Evolutionary conservation across 2,113 vertebrate species (phyloP).

Genomic region (cattle (Bos taurus)): DNA sequence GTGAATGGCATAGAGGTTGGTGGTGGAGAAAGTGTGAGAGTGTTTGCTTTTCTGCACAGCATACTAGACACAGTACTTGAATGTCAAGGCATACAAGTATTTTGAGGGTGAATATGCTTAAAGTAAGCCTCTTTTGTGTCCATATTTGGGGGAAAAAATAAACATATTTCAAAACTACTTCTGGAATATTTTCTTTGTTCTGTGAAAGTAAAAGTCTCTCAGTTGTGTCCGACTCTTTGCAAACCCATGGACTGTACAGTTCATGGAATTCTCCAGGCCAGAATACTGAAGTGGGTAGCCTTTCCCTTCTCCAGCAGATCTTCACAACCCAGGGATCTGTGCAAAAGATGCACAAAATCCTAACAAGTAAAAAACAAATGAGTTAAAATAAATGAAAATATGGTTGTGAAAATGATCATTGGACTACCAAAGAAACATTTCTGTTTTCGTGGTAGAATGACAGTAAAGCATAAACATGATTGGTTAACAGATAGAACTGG

Average conservation of each 20-base stretch:
- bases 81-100: not conserved
- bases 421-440: not conserved
- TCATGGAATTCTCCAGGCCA: not conserved
- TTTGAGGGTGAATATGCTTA: not conserved
- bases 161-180: not conserved
- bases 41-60: not conserved
- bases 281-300: not conserved
- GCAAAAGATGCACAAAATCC: not conserved
- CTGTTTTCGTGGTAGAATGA: not conserved
- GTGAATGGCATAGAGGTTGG: not conserved
- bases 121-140: not conserved
- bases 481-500: not conserved
- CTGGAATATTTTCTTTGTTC: not conserved
- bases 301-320: accelerated
- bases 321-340: not conserved
- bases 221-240: not conserved
- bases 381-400: not conserved
- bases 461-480: not conserved
- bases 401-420: not conserved
- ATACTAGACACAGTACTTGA: not conserved
- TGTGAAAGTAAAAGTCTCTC: not conserved
- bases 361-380: not conserved
- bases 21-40: not conserved
- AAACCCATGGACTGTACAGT: not conserved
- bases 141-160: not conserved